phyloP scores from a whole-genome alignment of 1,140 invertebrate species.

The Eumeta japonica region DNA sequence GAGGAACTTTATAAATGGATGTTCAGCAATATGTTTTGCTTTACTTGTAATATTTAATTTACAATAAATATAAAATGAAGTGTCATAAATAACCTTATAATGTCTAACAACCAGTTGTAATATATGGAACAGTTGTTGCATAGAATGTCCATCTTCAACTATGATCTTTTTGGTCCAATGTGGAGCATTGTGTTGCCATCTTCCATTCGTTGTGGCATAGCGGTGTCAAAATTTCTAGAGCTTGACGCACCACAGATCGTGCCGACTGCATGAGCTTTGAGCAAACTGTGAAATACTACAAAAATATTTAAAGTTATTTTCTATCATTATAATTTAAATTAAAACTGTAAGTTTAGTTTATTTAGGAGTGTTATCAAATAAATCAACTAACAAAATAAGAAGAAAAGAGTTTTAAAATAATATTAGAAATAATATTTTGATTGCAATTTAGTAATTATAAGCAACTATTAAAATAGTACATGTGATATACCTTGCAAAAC shows the following conservation, averaged over 20 bases:
- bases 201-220: slow-evolving; percentile 93
- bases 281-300: slow-evolving; percentile 86
- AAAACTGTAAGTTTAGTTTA: not conserved
- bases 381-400: too few species aligned
- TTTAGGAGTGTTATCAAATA: slow-evolving; percentile 1
- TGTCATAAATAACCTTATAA: too few species aligned
- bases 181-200: slow-evolving; percentile 94
- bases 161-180: slow-evolving; percentile 99
- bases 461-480: too few species aligned
- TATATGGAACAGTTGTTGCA: slow-evolving; percentile 94
- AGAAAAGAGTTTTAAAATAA: too few species aligned
- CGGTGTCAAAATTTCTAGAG: slow-evolving; percentile 96
- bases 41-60: too few species aligned
- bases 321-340: too few species aligned
- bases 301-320: slow-evolving; percentile 6
- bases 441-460: too few species aligned
- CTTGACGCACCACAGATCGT: slow-evolving; percentile 86
- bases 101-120: slow-evolving; percentile 92
- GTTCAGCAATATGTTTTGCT: too few species aligned
- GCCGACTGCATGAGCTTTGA: slow-evolving; percentile 95
- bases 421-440: slow-evolving; percentile 5
- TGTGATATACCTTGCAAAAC: slow-evolving; percentile 75
- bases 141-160: slow-evolving; percentile 94
- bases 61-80: too few species aligned
- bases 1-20: too few species aligned